Percentiles rank a stretch among this genome's conserved stretches.
phyloP scores from a whole-genome alignment of 1,140 invertebrate species.

The Lethocerus indicus region DNA sequence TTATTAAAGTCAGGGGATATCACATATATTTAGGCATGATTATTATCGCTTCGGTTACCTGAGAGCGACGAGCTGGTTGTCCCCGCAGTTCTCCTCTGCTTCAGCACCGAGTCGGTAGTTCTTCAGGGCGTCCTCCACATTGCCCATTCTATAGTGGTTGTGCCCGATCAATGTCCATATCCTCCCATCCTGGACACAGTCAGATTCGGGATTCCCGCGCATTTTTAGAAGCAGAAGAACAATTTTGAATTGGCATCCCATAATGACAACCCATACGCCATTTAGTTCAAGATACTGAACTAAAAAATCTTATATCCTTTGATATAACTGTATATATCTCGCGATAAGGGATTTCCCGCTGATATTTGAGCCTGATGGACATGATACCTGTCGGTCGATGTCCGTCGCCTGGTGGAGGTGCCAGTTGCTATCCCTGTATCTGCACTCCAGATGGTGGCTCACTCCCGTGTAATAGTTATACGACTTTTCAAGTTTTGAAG shows the following conservation, averaged over 20 bases:
- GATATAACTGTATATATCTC: no score
- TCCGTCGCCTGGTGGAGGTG: no score
- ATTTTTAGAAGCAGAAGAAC: not conserved
- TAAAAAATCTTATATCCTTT: no score
- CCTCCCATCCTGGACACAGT: slow-evolving; percentile 2
- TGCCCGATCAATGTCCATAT: slow-evolving; percentile 9
- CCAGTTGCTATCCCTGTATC: slow-evolving; percentile 1
- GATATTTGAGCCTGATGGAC: no score
- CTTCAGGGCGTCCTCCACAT: slow-evolving; percentile 2
- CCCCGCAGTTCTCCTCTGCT: slow-evolving; percentile 1
- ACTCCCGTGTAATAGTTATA: slow-evolving; percentile 7
- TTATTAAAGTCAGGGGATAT: no score
- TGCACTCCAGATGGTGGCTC: slow-evolving; percentile 4
- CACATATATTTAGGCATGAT: no score
- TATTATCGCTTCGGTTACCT: no score
- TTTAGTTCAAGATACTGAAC: no score
- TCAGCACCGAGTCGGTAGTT: not conserved
- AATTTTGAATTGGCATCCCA: not conserved
- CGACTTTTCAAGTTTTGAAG: not conserved
- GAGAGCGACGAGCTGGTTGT: no score
- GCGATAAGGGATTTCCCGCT: no score
- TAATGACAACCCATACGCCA: no score
- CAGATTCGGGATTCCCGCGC: not conserved
- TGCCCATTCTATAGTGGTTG: slow-evolving; percentile 6
- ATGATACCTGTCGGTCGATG: no score